Evolutionary conservation across 2,888 invertebrate species (phyloP), one percentile per base, ranked within the genome.

Genomic region (Gibbula magus): DNA sequence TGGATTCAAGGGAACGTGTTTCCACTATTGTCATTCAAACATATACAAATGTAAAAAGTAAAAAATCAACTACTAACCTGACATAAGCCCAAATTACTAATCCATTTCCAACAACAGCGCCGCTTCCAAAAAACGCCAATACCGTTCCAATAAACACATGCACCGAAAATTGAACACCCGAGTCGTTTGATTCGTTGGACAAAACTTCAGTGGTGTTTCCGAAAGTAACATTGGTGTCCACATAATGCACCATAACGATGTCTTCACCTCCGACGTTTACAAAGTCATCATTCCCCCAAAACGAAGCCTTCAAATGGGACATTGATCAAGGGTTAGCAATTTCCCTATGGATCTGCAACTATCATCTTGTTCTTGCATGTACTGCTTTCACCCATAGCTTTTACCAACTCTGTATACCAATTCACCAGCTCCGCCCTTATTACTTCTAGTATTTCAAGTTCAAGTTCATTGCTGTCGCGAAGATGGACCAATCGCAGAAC

Each of bases 41-140:
- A n/a, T n/a, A n/a, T n/a, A n/a, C n/a, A n/a, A 54, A 56, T 20
- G 25, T 25, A 25, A 20, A 61, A 61, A 61, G 13, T 22, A 0
- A 13, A 22, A 8, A 8, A n/a, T 2, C 7, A 20, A 29, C 5
- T 5, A 61, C 61, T 16, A 13, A 61, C 61, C 61, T 61, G 25
- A 16, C 5, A 61, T 61, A 61, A 13, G 61, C 61, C 61, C 61
- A 61, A 18, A 61, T 61, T 29, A 61, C 61, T 18, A 79, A 22
- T 39, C 79, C 79, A 25, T 79, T 79, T 53, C 79, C 79, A 22
- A 74, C 66, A 2, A 74, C 75, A 13, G 75, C 61, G n/a, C 79
- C 79, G 29, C 54, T 29, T 1, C 74, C 61, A 16, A 75, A 32
- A 29, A 75, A 51, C 8, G 66, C 61, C 79, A 79, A 18, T 29